phyloP scores from a whole-genome alignment of 2,113 vertebrate species.

The Picathartes gymnocephalus region DNA sequence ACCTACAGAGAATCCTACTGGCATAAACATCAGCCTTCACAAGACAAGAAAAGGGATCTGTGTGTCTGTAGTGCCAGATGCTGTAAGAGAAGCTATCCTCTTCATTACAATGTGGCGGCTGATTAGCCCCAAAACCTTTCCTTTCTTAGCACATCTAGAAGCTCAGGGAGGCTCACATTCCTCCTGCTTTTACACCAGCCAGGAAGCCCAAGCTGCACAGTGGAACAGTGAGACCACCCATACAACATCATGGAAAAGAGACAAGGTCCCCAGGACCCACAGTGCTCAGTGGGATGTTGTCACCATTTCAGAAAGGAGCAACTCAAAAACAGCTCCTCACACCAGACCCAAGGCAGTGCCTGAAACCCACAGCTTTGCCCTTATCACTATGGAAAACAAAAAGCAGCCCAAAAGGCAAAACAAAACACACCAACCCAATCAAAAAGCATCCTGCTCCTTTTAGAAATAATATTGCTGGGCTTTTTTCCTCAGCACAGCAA shows the following conservation, averaged over 20 bases:
- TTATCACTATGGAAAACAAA: background rate
- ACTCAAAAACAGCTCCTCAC: background rate
- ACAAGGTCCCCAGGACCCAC: background rate
- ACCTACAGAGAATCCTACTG: background rate
- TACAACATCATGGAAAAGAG: fast-evolving
- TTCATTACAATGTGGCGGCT: background rate
- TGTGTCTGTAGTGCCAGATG: background rate
- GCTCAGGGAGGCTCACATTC: background rate
- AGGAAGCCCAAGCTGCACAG: background rate
- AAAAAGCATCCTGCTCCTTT: background rate
- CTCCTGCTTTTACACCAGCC: background rate
- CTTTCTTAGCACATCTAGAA: background rate
- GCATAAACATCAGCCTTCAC: background rate
- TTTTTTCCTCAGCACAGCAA: background rate
- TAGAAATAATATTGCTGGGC: background rate
- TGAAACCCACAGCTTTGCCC: background rate
- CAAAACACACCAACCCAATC: background rate
- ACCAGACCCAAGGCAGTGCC: background rate
- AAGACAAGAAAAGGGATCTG: background rate
- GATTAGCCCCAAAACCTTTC: background rate
- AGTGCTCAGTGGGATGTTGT: fast-evolving
- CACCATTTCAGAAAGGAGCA: background rate
- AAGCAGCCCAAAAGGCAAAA: background rate
- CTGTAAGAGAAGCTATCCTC: background rate
- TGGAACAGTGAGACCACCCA: background rate